Evolutionary conservation across 2,113 vertebrate species (phyloP).

Genomic region (Scomber japonicus): DNA sequence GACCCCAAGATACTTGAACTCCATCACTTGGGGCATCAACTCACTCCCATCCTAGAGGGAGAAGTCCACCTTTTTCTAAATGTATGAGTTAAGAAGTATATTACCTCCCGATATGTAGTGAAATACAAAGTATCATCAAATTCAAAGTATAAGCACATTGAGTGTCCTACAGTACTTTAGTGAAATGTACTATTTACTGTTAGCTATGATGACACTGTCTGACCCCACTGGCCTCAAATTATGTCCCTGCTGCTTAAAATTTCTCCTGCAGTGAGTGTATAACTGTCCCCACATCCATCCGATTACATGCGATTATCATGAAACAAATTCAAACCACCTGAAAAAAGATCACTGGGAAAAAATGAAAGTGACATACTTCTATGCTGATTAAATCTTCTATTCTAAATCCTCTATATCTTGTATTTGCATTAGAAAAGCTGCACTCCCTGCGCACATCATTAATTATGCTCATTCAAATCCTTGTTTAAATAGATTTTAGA

Average conservation of each 20-base stretch:
- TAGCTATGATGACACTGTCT: not conserved
- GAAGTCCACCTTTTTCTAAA: too few species aligned
- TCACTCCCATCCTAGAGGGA: too few species aligned
- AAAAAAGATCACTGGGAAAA: not conserved
- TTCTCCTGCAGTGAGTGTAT: not conserved
- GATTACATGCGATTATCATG: slow-evolving; percentile 5
- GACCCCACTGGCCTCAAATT: not conserved
- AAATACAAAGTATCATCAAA: too few species aligned
- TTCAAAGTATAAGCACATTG: too few species aligned
- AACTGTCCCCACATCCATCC: not conserved
- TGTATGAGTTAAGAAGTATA: too few species aligned
- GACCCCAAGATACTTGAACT: too few species aligned
- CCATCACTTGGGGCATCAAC: too few species aligned
- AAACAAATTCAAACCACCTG: slow-evolving; percentile 16
- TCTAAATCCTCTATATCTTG: slow-evolving; percentile 45
- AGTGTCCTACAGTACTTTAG: not conserved
- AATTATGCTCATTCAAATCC: slow-evolving; percentile 76
- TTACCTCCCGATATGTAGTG: too few species aligned
- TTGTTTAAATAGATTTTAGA: slow-evolving; percentile 76
- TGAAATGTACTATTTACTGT: too few species aligned
- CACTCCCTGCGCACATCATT: slow-evolving; percentile 60
- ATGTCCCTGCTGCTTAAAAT: slow-evolving; percentile 10
- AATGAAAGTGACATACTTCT: slow-evolving; percentile 35
- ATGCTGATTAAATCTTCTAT: slow-evolving; percentile 52
- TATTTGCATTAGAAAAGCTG: slow-evolving; percentile 69